Base-by-base conservation (phyloP, 2,888 invertebrate genomes). In the Rhagium mordax region DNA sequence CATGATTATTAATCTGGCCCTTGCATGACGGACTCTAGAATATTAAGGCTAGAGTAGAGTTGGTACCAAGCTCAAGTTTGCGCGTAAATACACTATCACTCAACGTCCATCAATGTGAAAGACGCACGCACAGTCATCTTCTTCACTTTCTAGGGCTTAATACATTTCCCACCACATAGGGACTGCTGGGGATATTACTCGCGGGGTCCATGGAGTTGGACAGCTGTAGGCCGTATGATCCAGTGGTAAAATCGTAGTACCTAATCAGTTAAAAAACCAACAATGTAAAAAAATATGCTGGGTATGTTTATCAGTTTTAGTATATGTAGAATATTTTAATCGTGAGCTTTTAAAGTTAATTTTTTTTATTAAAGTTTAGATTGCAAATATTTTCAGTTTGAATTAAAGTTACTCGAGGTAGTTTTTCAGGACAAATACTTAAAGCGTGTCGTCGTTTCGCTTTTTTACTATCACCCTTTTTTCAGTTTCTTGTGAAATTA, bases 31-130 rank as follows among this genome's bases (percentile, higher is more conserved):
- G 62, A 33, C 64, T 72, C 47, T 16, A 27, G 48, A 13, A 49
- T 61, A 61, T 61, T 61, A 61, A 20, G 27, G 64, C 29, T 16
- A 41, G 27, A 29, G 41, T 16, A 41, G 27, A 29, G 41, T 48
- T n/a, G 74, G 77, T 77, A 74, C 77, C 77, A 72, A 71, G 77
- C 75, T 74, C 77, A 64, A 76, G 75, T 82, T 77, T 79, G 80
- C 81, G 82, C 84, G 84, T 84, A 84, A 84, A 84, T 84, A 84
- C 83, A 83, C 83, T 82, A 84, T 84, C 84, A 83, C 81, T 84
- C 84, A 84, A 84, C 83, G 84, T 84, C 84, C 81, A 82, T 84
- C 84, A 84, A 81, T 60, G 74, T 79, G 81, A 83, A 80, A 80
- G 81, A 81, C 81, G 81, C 83, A 83, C 84, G 82, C 83, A 82